Percentiles rank a stretch among this genome's conserved stretches.
Evolutionary conservation across 1,140 invertebrate genomes (phyloP).

Genomic region (Aphidius gifuensis): DNA sequence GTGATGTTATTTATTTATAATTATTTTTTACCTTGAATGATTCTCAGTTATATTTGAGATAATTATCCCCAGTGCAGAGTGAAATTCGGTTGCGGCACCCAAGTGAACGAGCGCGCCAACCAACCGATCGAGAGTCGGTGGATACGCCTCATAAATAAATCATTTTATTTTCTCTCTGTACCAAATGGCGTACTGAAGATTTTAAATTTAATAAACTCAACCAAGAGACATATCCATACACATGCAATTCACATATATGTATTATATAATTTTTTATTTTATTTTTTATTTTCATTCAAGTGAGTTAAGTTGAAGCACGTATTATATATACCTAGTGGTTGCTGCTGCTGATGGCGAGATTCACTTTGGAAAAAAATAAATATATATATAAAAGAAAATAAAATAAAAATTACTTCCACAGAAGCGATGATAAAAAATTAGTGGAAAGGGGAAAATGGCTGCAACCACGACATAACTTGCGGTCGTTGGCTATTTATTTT

Average conservation of each 20-base stretch:
- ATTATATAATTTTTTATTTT: conserved; percentile 8
- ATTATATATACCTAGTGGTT: background rate
- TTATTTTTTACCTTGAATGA: too few species aligned
- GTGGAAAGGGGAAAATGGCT: conserved; percentile 5
- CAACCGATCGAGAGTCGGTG: conserved; percentile 11
- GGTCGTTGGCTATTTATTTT: background rate
- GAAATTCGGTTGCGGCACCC: too few species aligned
- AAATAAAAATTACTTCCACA: conserved; percentile 5
- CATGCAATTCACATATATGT: too few species aligned
- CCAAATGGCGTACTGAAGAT: conserved; percentile 14
- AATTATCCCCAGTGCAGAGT: too few species aligned
- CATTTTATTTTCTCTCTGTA: conserved; percentile 21
- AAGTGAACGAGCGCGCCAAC: background rate
- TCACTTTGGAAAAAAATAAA: conserved; percentile 8
- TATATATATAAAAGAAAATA: background rate
- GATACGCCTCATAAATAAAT: conserved; percentile 21
- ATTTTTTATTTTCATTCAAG: conserved; percentile 12
- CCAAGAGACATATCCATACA: conserved; percentile 3
- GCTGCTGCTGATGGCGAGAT: background rate
- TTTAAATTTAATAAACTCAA: conserved; percentile 16
- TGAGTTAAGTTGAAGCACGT: conserved; percentile 6
- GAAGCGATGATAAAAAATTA: conserved; percentile 10
- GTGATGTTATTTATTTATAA: too few species aligned
- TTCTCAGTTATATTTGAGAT: too few species aligned
- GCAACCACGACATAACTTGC: conserved; percentile 12